Evolutionary conservation across 2,113 vertebrate species (phyloP).

Genomic region (Sterrhoptilus dennistouni): DNA sequence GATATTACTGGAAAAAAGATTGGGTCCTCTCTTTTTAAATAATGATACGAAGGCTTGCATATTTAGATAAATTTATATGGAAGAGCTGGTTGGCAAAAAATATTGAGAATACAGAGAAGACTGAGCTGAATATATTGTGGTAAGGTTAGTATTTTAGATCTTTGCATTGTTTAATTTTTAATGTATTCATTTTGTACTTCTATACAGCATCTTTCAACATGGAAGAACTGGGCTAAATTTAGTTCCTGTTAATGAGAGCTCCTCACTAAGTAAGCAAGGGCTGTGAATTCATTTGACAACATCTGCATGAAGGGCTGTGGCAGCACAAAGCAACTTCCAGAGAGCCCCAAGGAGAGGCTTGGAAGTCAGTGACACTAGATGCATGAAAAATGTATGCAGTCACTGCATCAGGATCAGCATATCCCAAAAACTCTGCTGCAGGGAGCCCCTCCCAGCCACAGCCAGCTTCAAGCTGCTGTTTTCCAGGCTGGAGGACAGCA

Average conservation of each 20-base stretch:
- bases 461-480: background rate
- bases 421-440: background rate
- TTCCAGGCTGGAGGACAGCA: background rate
- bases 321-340: background rate
- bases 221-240: background rate
- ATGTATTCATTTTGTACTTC: background rate
- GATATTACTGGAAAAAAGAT: background rate
- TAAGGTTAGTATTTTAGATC: background rate
- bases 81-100: background rate
- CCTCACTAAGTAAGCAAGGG: background rate
- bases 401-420: background rate
- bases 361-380: background rate
- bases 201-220: background rate
- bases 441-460: background rate
- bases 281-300: background rate
- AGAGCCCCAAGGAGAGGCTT: background rate
- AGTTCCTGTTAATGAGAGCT: background rate
- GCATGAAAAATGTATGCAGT: background rate
- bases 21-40: background rate
- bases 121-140: background rate
- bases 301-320: background rate
- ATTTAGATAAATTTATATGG: background rate
- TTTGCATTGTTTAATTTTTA: slow-evolving; percentile 20
- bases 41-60: background rate
- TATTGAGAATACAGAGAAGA: background rate